Base-by-base conservation (phyloP, 1,140 invertebrate genomes). In the Tetraneura akinire region DNA sequence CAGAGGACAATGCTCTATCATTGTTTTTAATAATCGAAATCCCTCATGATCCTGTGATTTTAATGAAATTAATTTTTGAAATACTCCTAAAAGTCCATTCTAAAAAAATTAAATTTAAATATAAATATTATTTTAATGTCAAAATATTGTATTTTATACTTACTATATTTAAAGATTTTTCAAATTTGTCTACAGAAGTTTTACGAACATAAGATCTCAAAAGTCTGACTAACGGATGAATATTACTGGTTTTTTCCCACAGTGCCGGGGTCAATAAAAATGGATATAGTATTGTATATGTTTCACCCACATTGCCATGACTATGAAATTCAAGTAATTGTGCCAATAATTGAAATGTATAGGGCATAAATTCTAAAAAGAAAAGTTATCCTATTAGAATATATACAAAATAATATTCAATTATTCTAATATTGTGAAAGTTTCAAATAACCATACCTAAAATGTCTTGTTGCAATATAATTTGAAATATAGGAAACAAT, bases 11-110 rank as follows among this genome's bases (percentile, higher is more conserved):
- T 95, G 88, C 84, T 91, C 90, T 55, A 98, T 88, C 73, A 98
- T 90, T 73, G 89, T 90, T 86, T 96, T 93, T 32, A 99, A 88
- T 1, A 99, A 86, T 84, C 93, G 91, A 85, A 99, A 98, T 37
- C 96, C 97, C 88, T 98, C 96, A 83, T 98, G 95, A 86, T 99
- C 97, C 84, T 98, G 96, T 0, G 91, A 89, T 88, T 97, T 97
- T 0, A 96, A 98, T 5, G 96, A 94, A 82, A 98, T 96, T 81
- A 99, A 87, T 87, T 98, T 98, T 85, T 98, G 97, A 85, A 98
- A 99, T 21, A 98, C 92, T 26, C 96, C 97, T 13, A 99, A 86
- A 81, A 98, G 89, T 51, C 92, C 94, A 85, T 89, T 92, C 90
- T 94, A 86, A 18, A 89, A 89, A 83, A 82, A 84, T 84, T 81